These are phyloP conservation scores for Podiceps cristatus DNA, from an alignment of 2,113 vertebrate genomes.

Conservation along the genomic window DNA sequence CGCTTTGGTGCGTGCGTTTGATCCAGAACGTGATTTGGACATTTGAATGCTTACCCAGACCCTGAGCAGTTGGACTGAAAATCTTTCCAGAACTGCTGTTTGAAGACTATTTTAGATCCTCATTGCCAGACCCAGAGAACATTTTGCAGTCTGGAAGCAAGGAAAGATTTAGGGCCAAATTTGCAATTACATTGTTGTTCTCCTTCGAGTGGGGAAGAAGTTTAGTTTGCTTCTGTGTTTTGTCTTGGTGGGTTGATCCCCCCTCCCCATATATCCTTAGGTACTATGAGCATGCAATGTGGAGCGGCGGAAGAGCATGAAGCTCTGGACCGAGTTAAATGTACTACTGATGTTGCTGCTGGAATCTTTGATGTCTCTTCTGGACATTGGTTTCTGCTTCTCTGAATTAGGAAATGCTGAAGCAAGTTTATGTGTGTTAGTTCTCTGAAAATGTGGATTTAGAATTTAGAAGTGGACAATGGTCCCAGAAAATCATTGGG, in stretches of 20 bases:
- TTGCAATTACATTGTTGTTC: not conserved
- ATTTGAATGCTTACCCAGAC: not conserved
- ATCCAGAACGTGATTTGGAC: not conserved
- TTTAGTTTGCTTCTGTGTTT: not conserved
- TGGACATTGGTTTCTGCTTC: not conserved
- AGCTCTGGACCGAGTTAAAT: not conserved
- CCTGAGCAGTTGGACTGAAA: not conserved
- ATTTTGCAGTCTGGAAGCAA: not conserved
- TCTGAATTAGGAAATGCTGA: not conserved
- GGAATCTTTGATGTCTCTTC: not conserved
- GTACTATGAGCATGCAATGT: rapidly evolving
- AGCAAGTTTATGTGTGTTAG: not conserved
- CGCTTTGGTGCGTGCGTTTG: rapidly evolving
- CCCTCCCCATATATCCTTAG: not conserved
- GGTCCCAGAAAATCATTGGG: not conserved
- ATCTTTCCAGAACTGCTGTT: not conserved
- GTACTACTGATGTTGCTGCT: not conserved
- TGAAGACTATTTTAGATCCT: not conserved
- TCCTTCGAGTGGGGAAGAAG: not conserved
- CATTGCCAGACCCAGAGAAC: not conserved
- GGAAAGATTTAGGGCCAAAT: not conserved
- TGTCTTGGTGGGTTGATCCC: not conserved
- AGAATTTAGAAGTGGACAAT: not conserved
- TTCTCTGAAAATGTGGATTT: not conserved
- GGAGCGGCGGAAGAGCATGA: not conserved